Conservation (phyloP, 2,797 vertebrate genomes). For the Pangasius krempfi region DNA sequence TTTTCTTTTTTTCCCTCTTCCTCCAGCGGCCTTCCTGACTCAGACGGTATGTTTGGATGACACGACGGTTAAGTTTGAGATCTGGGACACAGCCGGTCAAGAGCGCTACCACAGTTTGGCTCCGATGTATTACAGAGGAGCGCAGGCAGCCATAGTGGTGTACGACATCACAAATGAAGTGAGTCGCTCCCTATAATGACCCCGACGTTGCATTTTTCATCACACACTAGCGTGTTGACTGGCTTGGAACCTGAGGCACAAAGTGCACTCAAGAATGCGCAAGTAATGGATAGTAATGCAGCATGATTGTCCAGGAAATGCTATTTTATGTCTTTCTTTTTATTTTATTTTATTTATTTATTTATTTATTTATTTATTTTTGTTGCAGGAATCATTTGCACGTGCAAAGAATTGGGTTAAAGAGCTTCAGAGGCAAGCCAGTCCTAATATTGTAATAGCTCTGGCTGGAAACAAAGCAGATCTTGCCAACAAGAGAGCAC, state of each 20-base stretch:
- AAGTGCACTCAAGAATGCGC: not conserved
- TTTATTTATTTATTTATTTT: not conserved
- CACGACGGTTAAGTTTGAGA: constrained; percentile 99
- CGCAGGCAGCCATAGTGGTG: constrained; percentile 98
- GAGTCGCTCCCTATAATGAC: constrained; percentile 59
- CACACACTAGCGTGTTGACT: not conserved
- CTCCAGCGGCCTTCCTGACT: constrained; percentile 96
- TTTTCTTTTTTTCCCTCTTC: constrained; percentile 29
- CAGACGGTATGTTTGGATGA: constrained; percentile 98
- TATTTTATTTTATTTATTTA: not conserved
- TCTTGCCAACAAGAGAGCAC: constrained; percentile 93
- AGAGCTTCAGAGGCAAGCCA: constrained; percentile 99
- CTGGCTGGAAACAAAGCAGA: constrained; percentile 99
- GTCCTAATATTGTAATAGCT: constrained; percentile 99
- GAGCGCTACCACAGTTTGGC: constrained; percentile 98
- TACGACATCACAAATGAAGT: constrained; percentile 99
- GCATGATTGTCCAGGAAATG: not conserved
- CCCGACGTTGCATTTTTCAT: not conserved
- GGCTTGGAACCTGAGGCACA: not conserved
- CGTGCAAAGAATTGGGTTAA: constrained; percentile 99
- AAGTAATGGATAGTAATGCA: constrained; percentile 12
- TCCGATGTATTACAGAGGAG: constrained; percentile 99
- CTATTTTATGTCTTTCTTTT: not conserved
- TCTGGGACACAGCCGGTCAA: constrained; percentile 99
- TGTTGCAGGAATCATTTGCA: constrained; percentile 93